These are phyloP conservation scores for Tetropium fuscum DNA, from an alignment of 2,888 invertebrate genomes.

Conservation along the genomic window DNA sequence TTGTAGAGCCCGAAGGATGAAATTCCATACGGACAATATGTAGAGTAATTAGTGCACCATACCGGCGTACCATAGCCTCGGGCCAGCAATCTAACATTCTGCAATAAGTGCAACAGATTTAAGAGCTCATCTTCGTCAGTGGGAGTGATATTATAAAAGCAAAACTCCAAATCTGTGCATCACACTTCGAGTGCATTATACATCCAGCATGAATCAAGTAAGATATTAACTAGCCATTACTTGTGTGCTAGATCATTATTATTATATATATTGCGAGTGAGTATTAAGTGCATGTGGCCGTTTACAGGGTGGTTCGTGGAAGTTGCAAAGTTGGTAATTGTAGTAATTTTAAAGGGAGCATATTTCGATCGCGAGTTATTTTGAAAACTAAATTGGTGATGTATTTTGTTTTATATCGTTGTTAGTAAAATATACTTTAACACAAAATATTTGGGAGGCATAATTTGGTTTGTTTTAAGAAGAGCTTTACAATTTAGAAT, in stretches of 20 bases:
- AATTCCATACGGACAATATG: conserved; percentile 34
- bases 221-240: conserved; percentile 26
- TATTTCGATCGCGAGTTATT: no score
- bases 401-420: no score
- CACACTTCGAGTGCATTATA: conserved; percentile 40
- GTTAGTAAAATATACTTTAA: no score
- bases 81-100: conserved; percentile 26
- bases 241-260: conserved; percentile 1
- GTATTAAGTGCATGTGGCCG: conserved; percentile 9
- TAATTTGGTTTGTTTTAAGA: no score
- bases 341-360: no score
- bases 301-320: conserved; percentile 2
- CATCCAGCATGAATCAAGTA: conserved; percentile 48
- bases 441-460: no score
- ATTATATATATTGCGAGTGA: conserved; percentile 1
- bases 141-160: conserved; percentile 42
- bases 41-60: conserved; percentile 37
- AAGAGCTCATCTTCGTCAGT: conserved; percentile 38
- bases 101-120: conserved; percentile 32
- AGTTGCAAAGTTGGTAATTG: no score
- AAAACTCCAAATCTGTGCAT: conserved; percentile 43
- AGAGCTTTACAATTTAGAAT: no score
- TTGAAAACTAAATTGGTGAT: no score
- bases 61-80: conserved; percentile 14
- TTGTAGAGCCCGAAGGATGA: background rate